Conservation (phyloP, 2,888 invertebrate species). For the Drosophila phalerata region DNA sequence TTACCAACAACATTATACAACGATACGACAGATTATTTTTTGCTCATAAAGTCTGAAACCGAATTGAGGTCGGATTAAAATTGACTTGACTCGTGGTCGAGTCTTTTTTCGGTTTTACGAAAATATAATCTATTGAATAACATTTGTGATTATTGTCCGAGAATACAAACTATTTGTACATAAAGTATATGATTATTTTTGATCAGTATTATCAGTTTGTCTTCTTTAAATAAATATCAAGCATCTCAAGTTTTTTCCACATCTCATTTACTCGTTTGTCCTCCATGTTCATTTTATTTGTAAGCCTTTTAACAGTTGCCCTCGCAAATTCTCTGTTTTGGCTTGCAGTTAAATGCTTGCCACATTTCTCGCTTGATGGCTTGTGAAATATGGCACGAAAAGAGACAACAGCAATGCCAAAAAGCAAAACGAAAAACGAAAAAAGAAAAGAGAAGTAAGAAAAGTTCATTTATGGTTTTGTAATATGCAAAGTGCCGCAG, state of each 20-base stretch:
- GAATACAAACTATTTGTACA: too few species aligned
- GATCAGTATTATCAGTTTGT: too few species aligned
- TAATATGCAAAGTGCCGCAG: conserved; percentile 49
- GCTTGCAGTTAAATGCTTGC: conserved; percentile 9
- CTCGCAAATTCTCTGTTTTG: conserved; percentile 1
- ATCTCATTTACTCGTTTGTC: background rate
- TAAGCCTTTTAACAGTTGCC: conserved; percentile 6
- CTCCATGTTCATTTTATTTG: conserved; percentile 20
- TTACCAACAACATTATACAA: too few species aligned
- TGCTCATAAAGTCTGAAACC: too few species aligned
- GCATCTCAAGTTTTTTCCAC: background rate
- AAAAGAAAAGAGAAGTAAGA: background rate
- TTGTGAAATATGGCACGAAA: conserved; percentile 40
- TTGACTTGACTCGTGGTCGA: too few species aligned
- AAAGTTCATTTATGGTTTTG: conserved; percentile 37
- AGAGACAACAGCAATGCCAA: conserved; percentile 2
- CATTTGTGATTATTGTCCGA: too few species aligned
- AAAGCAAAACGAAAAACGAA: background rate
- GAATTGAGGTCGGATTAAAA: too few species aligned
- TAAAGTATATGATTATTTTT: too few species aligned
- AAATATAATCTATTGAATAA: too few species aligned
- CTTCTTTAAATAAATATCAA: background rate
- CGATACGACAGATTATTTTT: too few species aligned
- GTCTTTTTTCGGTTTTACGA: too few species aligned
- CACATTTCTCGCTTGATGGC: conserved; percentile 33